Evolutionary conservation across 2,888 invertebrate genomes (phyloP).

Genomic region (Poecilobothrus nobilitatus): DNA sequence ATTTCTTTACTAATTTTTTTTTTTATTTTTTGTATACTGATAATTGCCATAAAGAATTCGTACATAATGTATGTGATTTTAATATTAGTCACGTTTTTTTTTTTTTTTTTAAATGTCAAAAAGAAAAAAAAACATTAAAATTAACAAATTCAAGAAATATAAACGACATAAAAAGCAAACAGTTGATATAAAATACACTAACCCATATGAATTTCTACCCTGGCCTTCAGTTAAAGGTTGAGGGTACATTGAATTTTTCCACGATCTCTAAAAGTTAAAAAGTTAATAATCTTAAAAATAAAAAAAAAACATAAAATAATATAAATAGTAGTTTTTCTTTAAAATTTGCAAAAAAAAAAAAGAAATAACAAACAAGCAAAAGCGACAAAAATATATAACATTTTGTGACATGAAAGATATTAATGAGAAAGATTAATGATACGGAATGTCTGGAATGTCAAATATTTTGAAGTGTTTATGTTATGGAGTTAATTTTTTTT

Average conservation of each 20-base stretch:
- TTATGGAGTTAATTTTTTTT: too few species aligned
- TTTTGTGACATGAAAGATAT: neutral
- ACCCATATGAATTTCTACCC: neutral
- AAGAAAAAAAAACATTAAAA: too few species aligned
- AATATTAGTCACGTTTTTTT: neutral
- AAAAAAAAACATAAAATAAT: too few species aligned
- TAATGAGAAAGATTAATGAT: conserved; percentile 1
- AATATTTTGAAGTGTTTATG: neutral
- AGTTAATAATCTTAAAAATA: too few species aligned
- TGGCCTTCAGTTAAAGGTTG: neutral
- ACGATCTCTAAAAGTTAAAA: too few species aligned
- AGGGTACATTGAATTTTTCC: neutral
- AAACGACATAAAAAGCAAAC: too few species aligned
- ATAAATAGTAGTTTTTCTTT: too few species aligned
- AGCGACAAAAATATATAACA: neutral
- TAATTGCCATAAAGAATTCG: too few species aligned
- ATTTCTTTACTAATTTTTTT: too few species aligned
- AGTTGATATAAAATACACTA: too few species aligned
- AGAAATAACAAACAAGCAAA: neutral
- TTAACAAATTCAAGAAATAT: too few species aligned
- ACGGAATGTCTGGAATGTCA: conserved; percentile 2
- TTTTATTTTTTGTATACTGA: neutral
- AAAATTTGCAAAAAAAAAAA: neutral
- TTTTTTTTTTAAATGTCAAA: too few species aligned
- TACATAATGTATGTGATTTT: neutral